These are phyloP conservation scores for Ptychobarbus kaznakovi DNA, from an alignment of 2,797 vertebrate genomes.

Conservation along the genomic window DNA sequence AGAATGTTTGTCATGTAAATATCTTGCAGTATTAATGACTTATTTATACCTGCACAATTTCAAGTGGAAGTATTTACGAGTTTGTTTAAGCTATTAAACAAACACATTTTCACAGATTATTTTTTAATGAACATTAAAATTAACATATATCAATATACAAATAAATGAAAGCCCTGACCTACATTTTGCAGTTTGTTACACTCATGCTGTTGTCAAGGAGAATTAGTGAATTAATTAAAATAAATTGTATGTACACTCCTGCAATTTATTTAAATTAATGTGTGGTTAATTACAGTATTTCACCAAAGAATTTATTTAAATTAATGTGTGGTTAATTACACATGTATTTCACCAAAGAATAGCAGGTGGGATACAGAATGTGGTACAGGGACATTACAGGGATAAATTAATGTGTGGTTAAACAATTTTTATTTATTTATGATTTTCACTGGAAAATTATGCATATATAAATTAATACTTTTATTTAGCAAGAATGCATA, in stretches of 20 bases:
- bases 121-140: neutral
- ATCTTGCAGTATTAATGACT: neutral
- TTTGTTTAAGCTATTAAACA: neutral
- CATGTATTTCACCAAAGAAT: neutral
- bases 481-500: neutral
- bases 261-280: neutral
- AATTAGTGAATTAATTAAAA: neutral
- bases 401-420: too few species aligned
- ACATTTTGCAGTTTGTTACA: neutral
- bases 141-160: neutral
- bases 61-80: neutral
- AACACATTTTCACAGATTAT: neutral
- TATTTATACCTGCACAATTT: constrained; percentile 6
- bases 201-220: neutral
- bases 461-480: neutral
- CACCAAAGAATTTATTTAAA: too few species aligned
- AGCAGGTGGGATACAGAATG: neutral
- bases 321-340: neutral
- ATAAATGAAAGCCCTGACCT: neutral
- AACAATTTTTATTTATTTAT: neutral
- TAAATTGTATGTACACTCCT: too few species aligned
- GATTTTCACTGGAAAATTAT: neutral
- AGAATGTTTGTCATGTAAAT: neutral
- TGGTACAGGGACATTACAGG: neutral
- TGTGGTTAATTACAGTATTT: neutral